Evolutionary conservation across 2,113 vertebrate genomes (phyloP).

Genomic region (Siphamia tubifer): DNA sequence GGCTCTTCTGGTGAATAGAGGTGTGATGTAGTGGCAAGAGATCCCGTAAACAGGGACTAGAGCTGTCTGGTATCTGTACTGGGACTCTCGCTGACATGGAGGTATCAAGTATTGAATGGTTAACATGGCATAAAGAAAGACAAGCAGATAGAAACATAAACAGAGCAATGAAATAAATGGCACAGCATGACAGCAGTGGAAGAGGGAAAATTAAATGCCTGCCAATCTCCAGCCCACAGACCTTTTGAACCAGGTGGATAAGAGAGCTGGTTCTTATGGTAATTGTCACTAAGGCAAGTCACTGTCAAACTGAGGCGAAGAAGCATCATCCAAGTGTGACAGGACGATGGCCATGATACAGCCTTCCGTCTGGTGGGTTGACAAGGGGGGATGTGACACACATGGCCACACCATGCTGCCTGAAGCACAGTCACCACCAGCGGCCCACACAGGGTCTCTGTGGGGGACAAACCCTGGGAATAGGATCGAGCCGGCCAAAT

Average conservation of each 20-base stretch:
- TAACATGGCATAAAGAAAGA: constrained; percentile 17
- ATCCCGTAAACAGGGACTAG: constrained; percentile 40
- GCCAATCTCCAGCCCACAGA: constrained; percentile 64
- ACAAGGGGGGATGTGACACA: constrained; percentile 70
- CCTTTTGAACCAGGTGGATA: constrained; percentile 73
- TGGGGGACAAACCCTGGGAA: constrained; percentile 57
- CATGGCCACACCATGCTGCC: constrained; percentile 71
- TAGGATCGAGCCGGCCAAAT: constrained; percentile 42
- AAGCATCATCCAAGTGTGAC: constrained; percentile 73
- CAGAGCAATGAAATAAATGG: constrained; percentile 33
- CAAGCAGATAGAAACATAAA: constrained; percentile 27
- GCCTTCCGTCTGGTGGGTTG: constrained; percentile 73
- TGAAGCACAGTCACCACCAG: constrained; percentile 62
- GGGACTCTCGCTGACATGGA: not conserved
- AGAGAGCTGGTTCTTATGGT: constrained; percentile 69
- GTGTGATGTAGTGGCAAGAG: constrained; percentile 46
- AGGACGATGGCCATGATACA: constrained; percentile 73
- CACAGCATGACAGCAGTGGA: constrained; percentile 37
- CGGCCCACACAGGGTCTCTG: constrained; percentile 66
- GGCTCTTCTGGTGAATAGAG: constrained; percentile 55
- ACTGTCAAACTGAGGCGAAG: constrained; percentile 65
- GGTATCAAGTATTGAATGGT: constrained; percentile 16
- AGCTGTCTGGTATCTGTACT: constrained; percentile 12
- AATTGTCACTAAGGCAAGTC: constrained; percentile 71
- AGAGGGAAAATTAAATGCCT: constrained; percentile 49